These are phyloP conservation scores for Drosophila longiperda DNA, from an alignment of 2,888 invertebrate species.

Conservation along the genomic window DNA sequence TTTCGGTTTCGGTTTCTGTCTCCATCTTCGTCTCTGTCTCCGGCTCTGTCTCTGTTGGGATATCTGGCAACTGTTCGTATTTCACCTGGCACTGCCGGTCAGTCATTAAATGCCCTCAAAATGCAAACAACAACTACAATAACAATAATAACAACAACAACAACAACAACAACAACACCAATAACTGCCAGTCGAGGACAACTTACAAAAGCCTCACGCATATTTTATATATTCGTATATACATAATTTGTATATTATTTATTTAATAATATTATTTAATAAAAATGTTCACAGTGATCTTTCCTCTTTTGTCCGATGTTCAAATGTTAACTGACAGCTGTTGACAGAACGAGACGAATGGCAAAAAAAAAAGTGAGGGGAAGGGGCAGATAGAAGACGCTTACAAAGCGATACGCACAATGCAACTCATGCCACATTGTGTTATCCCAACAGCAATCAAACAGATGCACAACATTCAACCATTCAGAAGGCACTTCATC, in stretches of 20 bases:
- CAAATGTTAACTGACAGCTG: slow-evolving; percentile 52
- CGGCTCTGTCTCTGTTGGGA: slow-evolving; percentile 39
- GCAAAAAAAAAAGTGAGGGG: slow-evolving; percentile 24
- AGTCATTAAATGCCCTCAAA: slow-evolving; percentile 79
- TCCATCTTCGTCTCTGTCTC: slow-evolving; percentile 31
- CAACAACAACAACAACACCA: slow-evolving; percentile 20
- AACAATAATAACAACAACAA: slow-evolving; percentile 28
- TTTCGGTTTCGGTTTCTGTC: slow-evolving; percentile 37
- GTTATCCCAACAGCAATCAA: slow-evolving; percentile 46
- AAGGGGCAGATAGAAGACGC: slow-evolving; percentile 12
- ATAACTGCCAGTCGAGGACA: slow-evolving; percentile 54
- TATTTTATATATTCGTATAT: background rate
- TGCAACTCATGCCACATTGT: slow-evolving; percentile 62
- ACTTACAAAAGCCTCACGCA: slow-evolving; percentile 46
- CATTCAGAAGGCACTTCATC: slow-evolving; percentile 20
- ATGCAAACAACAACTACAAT: slow-evolving; percentile 68
- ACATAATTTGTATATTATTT: slow-evolving; percentile 39
- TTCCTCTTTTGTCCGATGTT: slow-evolving; percentile 44
- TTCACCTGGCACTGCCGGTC: slow-evolving; percentile 76
- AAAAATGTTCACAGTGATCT: slow-evolving; percentile 61
- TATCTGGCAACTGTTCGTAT: slow-evolving; percentile 76
- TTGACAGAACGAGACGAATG: slow-evolving; percentile 55
- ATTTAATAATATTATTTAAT: slow-evolving; percentile 73
- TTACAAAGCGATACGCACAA: slow-evolving; percentile 14
- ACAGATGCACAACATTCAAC: slow-evolving; percentile 55